Base-by-base conservation (phyloP, 2,113 vertebrate genomes). In the Gulo gulo region DNA sequence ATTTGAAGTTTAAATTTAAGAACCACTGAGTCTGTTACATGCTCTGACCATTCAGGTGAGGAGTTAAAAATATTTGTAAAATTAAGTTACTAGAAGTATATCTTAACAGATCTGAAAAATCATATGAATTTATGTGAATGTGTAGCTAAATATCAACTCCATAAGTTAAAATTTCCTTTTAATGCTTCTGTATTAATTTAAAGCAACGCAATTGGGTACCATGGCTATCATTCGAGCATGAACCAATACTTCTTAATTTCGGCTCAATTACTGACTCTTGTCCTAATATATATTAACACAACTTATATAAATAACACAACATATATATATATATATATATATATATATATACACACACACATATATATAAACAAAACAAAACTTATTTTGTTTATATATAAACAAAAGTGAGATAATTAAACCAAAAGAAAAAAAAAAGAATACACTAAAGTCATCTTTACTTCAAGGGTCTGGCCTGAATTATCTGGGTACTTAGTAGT, bases 131-230 rank as follows among this genome's bases (percentile, higher is more conserved):
- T 57, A 21, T 20, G 16, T 79, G 12, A 55, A 91, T 76, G 29
- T 73, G 59, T 81, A 84, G 67, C 23, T 95, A 88, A 88, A n/a
- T 69, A 92, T 52, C 57, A 88, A 81, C 23, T 95, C 20, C 78
- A 21, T 42, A 84, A 87, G 71, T 91, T 96, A 74, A 88, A 85
- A 91, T 65, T 57, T 88, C 16, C 26, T 34, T 85, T 61, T 63
- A 34, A 29, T 85, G 20, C 61, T 39, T 97, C 39, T 65, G 80
- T 71, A 80, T 88, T 73, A 78, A 73, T 84, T 82, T 59, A 71
- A 83, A 93, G 7, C 12, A 93, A 86, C 79, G 24, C 14, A 55
- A 1, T 57, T 20, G 0, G 24, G 8, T 74, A 21, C 1, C 26
- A 13, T 13, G 88, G 4, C 13, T 81, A 85, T 63, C 42, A 13